Percentiles rank a stretch among this genome's conserved stretches.
phyloP scores from a whole-genome alignment of 1,140 invertebrate genomes.

The Cherax destructor region DNA sequence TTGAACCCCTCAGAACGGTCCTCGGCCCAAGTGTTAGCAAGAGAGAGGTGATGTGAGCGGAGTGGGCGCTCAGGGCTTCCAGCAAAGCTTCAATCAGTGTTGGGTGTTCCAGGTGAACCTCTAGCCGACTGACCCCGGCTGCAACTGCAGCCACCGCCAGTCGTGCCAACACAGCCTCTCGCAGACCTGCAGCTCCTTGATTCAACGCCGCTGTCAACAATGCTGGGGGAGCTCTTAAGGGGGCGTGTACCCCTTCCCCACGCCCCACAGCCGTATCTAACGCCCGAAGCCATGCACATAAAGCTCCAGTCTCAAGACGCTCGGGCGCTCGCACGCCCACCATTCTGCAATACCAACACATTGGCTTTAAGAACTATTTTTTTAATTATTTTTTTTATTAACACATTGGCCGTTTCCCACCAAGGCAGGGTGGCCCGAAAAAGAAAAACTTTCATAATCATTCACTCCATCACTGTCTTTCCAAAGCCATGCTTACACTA shows the following conservation, averaged over 20 bases:
- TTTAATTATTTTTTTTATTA: too few relatives aligned
- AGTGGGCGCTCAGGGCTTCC: constrained; percentile 41
- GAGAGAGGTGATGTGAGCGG: constrained; percentile 33
- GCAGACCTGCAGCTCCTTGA: constrained; percentile 33
- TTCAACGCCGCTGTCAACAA: constrained; percentile 35
- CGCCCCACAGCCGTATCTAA: constrained; percentile 24
- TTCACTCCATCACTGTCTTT: too few relatives aligned
- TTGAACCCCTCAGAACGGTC: constrained; percentile 8
- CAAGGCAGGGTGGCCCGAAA: too few relatives aligned
- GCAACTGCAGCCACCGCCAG: constrained; percentile 59
- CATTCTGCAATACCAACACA: constrained; percentile 37
- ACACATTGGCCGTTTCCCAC: too few relatives aligned
- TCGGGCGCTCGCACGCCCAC: constrained; percentile 47
- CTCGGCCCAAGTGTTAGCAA: constrained; percentile 45
- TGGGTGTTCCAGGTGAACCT: constrained; percentile 55
- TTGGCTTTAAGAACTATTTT: too few relatives aligned
- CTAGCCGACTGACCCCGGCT: constrained; percentile 41
- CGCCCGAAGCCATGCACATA: constrained; percentile 38
- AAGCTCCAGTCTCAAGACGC: constrained; percentile 33
- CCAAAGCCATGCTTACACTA: too few relatives aligned
- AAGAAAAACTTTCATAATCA: too few relatives aligned
- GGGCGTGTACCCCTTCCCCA: constrained; percentile 50
- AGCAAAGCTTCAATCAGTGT: constrained; percentile 43
- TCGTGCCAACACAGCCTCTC: constrained; percentile 48
- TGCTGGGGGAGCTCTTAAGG: constrained; percentile 42